phyloP scores from a whole-genome alignment of 2,888 invertebrate genomes.

The Rapana venosa region DNA sequence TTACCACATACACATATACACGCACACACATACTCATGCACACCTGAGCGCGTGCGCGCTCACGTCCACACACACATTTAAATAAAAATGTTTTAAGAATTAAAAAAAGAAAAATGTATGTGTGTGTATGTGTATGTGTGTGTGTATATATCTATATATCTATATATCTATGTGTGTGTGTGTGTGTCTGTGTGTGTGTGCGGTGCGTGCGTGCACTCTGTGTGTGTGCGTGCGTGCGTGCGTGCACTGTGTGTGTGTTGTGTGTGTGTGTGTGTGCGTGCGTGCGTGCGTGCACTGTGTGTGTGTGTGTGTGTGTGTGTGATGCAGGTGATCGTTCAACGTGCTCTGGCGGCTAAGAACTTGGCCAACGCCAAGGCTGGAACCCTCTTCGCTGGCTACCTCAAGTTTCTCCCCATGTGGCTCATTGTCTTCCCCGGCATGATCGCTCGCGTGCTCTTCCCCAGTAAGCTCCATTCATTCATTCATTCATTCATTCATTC shows the following conservation, averaged over 20 bases:
- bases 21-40: too few relatives aligned
- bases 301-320: constrained; percentile 10
- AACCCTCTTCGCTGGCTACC: constrained; percentile 79
- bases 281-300: not conserved
- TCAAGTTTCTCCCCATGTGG: constrained; percentile 80
- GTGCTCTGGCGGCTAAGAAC: constrained; percentile 80
- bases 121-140: too few relatives aligned
- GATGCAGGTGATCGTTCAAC: constrained; percentile 80
- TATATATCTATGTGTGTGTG: too few relatives aligned
- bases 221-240: not conserved
- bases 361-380: constrained; percentile 80
- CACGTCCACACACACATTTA: too few relatives aligned
- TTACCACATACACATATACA: too few relatives aligned
- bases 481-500: too few relatives aligned
- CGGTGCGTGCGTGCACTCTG: not conserved
- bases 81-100: too few relatives aligned
- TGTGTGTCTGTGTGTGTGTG: not conserved
- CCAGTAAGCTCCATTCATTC: constrained; percentile 68
- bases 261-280: not conserved
- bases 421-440: constrained; percentile 80
- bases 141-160: too few relatives aligned
- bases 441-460: constrained; percentile 79
- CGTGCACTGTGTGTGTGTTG: not conserved
- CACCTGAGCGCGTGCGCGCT: too few relatives aligned
- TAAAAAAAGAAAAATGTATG: too few relatives aligned